Evolutionary conservation across 2,797 vertebrate genomes (phyloP).

Genomic region (Halcyon smyrnensis): DNA sequence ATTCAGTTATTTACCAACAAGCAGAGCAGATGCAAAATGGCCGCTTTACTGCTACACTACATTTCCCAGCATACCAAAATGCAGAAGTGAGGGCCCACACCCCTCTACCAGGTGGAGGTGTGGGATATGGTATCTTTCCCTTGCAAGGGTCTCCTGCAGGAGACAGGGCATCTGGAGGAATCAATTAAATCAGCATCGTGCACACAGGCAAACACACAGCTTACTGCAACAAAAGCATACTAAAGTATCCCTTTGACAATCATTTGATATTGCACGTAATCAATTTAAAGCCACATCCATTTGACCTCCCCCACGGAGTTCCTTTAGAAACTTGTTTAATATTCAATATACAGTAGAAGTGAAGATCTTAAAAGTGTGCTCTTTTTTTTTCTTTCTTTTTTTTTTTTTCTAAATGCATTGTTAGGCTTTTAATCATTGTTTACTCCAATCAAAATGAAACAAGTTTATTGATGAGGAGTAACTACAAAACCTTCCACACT

Average conservation of each 20-base stretch:
- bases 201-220: background rate
- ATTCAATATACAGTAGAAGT: background rate
- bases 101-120: background rate
- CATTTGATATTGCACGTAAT: background rate
- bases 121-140: background rate
- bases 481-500: background rate
- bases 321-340: background rate
- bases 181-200: background rate
- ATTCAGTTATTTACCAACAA: conserved; percentile 23
- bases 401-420: background rate
- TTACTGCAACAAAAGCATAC: background rate
- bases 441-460: background rate
- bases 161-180: background rate
- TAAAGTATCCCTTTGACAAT: background rate
- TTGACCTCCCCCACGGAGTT: background rate
- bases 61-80: background rate
- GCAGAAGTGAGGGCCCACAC: background rate
- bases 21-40: conserved; percentile 12
- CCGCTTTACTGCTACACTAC: background rate
- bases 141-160: background rate
- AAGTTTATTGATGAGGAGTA: background rate
- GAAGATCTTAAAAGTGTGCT: background rate
- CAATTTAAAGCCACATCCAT: background rate
- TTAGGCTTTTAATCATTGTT: background rate
- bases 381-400: background rate